Conservation (phyloP, 2,797 vertebrate genomes). For the Myripristis jacobus region DNA sequence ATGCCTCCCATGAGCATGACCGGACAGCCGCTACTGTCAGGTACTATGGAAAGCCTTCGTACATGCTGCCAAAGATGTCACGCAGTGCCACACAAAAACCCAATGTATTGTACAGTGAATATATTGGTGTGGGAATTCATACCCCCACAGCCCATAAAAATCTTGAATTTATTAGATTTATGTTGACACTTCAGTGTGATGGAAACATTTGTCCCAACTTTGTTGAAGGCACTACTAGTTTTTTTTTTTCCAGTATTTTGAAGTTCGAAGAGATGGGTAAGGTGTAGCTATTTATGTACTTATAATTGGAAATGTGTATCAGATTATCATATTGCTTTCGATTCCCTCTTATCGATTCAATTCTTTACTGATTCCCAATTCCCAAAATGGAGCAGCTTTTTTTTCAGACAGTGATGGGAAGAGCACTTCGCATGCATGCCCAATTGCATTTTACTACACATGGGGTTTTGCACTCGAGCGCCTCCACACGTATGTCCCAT, state of each 20-base stretch:
- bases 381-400: too few relatives aligned
- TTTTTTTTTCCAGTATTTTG: not conserved
- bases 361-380: too few relatives aligned
- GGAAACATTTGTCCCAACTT: not conserved
- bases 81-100: slow-evolving; percentile 11
- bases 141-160: slow-evolving; percentile 26
- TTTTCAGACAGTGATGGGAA: too few relatives aligned
- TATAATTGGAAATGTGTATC: not conserved
- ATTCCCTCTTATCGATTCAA: too few relatives aligned
- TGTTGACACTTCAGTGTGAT: not conserved
- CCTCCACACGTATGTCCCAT: too few relatives aligned
- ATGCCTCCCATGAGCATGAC: slow-evolving; percentile 87
- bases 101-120: slow-evolving; percentile 11
- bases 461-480: too few relatives aligned
- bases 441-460: too few relatives aligned
- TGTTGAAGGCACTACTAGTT: not conserved
- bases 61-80: slow-evolving; percentile 15
- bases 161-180: slow-evolving; percentile 12
- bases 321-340: too few relatives aligned
- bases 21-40: slow-evolving; percentile 86
- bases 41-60: slow-evolving; percentile 67
- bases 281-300: slow-evolving; percentile 27
- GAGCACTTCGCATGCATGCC: too few relatives aligned
- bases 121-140: slow-evolving; percentile 32
- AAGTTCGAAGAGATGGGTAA: not conserved